phyloP scores from a whole-genome alignment of 2,797 vertebrate species.

The Heterohyrax brucei region DNA sequence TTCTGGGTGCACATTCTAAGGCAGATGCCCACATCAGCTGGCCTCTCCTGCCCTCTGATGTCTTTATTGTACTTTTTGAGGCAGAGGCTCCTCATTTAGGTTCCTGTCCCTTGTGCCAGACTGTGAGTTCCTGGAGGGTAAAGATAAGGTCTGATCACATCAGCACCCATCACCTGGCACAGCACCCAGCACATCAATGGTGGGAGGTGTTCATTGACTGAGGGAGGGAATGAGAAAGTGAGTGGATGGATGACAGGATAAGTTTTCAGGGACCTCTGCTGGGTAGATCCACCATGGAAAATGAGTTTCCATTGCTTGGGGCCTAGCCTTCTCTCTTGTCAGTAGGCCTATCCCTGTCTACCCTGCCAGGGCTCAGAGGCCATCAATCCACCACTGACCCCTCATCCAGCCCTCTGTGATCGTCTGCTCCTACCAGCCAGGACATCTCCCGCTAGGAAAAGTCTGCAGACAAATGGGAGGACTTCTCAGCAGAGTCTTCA shows the following conservation, averaged over 20 bases:
- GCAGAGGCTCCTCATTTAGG: background rate
- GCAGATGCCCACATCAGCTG: too few relatives aligned
- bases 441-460: background rate
- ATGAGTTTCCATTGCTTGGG: background rate
- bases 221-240: background rate
- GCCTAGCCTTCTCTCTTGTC: background rate
- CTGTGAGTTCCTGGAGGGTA: background rate
- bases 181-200: fast-evolving
- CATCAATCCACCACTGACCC: background rate
- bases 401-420: background rate
- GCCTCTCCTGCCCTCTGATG: background rate
- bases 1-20: background rate
- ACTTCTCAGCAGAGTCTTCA: background rate
- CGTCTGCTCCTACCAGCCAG: background rate
- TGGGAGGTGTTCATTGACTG: background rate
- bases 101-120: background rate
- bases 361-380: background rate
- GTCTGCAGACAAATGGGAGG: background rate
- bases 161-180: background rate
- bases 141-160: background rate
- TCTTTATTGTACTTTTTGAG: background rate
- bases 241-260: background rate
- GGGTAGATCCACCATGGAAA: background rate
- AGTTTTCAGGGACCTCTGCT: background rate
- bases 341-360: background rate